These are phyloP conservation scores for Megalops atlanticus DNA, from an alignment of 2,113 vertebrate genomes.

Conservation along the genomic window DNA sequence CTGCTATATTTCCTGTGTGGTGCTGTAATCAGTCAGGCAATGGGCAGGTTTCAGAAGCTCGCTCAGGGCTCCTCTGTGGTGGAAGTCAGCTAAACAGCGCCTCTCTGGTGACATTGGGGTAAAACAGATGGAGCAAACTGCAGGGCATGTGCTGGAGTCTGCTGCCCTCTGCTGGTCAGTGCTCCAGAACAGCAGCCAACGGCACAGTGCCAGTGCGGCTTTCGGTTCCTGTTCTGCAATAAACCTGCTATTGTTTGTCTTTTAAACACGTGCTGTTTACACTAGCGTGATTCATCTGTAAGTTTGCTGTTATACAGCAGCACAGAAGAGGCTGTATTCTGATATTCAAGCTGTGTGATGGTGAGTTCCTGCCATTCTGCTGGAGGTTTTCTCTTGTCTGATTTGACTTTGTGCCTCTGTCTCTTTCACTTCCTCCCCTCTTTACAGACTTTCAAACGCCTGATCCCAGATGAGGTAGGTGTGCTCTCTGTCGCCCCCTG, in stretches of 20 bases:
- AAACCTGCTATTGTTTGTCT: too few species aligned
- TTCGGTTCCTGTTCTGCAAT: too few species aligned
- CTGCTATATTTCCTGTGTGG: not conserved
- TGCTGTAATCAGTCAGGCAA: slow-evolving; percentile 18
- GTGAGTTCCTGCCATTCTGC: too few species aligned
- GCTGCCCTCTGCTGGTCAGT: slow-evolving; percentile 18
- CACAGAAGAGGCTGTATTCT: too few species aligned
- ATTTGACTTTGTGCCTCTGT: slow-evolving; percentile 21
- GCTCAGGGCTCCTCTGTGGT: not conserved
- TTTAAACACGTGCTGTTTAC: too few species aligned
- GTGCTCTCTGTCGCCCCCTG: slow-evolving; percentile 25
- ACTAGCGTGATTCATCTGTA: too few species aligned
- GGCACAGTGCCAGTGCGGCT: too few species aligned
- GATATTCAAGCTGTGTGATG: too few species aligned
- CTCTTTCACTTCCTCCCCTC: slow-evolving; percentile 36
- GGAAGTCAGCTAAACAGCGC: slow-evolving; percentile 4
- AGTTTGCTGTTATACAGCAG: too few species aligned
- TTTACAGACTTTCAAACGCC: slow-evolving; percentile 84
- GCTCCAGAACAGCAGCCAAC: not conserved
- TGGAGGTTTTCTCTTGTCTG: not conserved
- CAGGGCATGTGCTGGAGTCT: not conserved
- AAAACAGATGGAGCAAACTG: not conserved
- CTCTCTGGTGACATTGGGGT: not conserved
- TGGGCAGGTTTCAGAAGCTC: not conserved
- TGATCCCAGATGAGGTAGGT: slow-evolving; percentile 93